Base-by-base conservation (phyloP, 2,888 invertebrate species). In the Elgonia sp. region DNA sequence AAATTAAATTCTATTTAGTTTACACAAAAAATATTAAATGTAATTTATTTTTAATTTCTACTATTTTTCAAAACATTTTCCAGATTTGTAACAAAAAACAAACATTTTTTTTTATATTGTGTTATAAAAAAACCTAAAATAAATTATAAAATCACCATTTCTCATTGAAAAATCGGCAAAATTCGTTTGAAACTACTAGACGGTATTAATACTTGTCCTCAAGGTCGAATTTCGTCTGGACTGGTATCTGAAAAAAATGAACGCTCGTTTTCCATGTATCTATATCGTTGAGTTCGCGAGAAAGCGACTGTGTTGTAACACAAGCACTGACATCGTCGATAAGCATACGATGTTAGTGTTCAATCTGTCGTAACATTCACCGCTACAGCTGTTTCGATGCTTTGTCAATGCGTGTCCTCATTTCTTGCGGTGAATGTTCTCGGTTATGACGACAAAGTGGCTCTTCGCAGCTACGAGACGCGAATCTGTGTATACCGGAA, bases 321-420 rank as follows among this genome's bases (percentile, higher is more conserved):
- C 46, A 55, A n/a, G n/a, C 16, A 80, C 76, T 55, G 83, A 84
- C 84, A 84, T 79, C n/a, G 69, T 76, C 82, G 84, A 88, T 88
- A 88, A 88, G 88, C 81, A 50, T 62, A 37, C 57, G 87, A 85
- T 84, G 84, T 73, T 73, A 85, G 82, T 77, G 82, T 82, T 88
- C 82, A 80, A 88, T 84, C 82, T 82, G 82, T 88, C 76, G 88
- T 88, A 88, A 84, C 84, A 79, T 85, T 84, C 88, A 82, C 81
- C 84, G 87, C 81, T 82, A 87, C 81, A 87, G 83, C 87, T 84
- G 87, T 83, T 87, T 50, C 81, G 73, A 87, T 84, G 84, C 87
- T 87, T 87, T 87, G 87, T 87, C 84, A 87, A 87, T 87, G 84
- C 69, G 76, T 87, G 87, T 87, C 84, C 87, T 72, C 87, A 84